These are phyloP conservation scores for Drusus annulatus DNA, from an alignment of 1,140 invertebrate genomes.

Conservation along the genomic window DNA sequence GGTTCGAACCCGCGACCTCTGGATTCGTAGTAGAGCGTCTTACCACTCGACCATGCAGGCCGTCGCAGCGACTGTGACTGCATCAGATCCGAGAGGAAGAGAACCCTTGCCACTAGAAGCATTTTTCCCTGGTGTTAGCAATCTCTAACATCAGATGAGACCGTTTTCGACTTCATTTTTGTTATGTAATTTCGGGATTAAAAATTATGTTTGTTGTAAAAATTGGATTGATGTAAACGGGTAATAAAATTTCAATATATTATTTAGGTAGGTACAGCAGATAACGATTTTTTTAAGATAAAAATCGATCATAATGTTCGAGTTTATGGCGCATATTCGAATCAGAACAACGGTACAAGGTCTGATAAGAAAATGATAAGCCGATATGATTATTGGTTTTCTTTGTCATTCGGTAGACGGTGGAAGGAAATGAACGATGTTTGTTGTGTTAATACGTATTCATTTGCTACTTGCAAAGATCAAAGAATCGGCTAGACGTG, in stretches of 20 bases:
- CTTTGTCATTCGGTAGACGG: background rate
- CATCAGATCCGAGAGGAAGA: too few species aligned
- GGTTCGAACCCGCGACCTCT: too few species aligned
- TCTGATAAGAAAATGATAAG: constrained; percentile 23
- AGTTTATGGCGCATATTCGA: constrained; percentile 27
- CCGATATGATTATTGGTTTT: background rate
- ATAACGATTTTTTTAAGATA: constrained; percentile 6
- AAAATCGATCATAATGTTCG: constrained; percentile 7
- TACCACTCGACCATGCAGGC: too few species aligned
- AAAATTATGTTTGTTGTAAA: background rate
- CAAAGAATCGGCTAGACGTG: too few species aligned
- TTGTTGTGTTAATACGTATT: too few species aligned
- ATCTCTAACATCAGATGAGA: too few species aligned
- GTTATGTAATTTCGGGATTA: background rate
- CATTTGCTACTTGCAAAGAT: too few species aligned
- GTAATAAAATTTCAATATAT: background rate
- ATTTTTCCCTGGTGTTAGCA: too few species aligned
- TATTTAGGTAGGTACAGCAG: constrained; percentile 1
- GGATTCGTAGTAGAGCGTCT: too few species aligned
- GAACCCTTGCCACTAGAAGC: too few species aligned
- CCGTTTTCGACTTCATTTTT: too few species aligned
- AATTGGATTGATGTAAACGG: constrained; percentile 7
- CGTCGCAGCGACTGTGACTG: too few species aligned
- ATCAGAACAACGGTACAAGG: constrained; percentile 14
- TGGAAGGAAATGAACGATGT: background rate